Base-by-base conservation (phyloP, 2,888 invertebrate species). In the Colletes collaris region DNA sequence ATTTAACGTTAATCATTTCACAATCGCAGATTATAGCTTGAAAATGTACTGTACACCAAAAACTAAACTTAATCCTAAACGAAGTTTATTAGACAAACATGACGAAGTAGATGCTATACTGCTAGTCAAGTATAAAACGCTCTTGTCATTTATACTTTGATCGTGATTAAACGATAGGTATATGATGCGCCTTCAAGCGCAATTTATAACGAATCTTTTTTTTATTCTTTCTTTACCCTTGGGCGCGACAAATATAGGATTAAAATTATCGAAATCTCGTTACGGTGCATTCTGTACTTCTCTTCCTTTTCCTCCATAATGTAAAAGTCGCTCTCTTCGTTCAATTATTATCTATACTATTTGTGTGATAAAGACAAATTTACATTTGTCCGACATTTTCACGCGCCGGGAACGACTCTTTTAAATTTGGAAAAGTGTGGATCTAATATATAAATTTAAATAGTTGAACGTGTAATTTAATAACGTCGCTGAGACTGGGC, bases 401-500 rank as follows among this genome's bases (percentile, higher is more conserved):
- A 65, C 80, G 77, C 80, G 69, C 81, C 76, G 77, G 79, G 80
- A 85, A 81, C 63, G 50, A 69, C 49, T 13, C 46, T 65, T 64
- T 69, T 7, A 44, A 79, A 71, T 75, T 77, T 78, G 53, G 68
- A 71, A 85, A 78, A 83, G 13, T 11, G 49, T 79, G 64, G 67
- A 49, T 81, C 81, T 84, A 82, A 80, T 76, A 66, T 81, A 67
- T 84, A 86, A 82, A 86, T 88, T 87, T 89, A 81, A 87, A 86
- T 87, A 87, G 76, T 81, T 82, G 74, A 83, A 80, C 81, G 79
- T 83, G 79, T 82, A 72, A 79, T 86, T 88, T 90, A 87, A 91
- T 91, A 91, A 84, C 87, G 86, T 90, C 90, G 91, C 82, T 90
- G 89, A 89, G 87, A 90, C 87, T 90, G 91, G 90, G 88, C 85